phyloP scores from a whole-genome alignment of 1,140 invertebrate species.

The Saccostrea glomerata region DNA sequence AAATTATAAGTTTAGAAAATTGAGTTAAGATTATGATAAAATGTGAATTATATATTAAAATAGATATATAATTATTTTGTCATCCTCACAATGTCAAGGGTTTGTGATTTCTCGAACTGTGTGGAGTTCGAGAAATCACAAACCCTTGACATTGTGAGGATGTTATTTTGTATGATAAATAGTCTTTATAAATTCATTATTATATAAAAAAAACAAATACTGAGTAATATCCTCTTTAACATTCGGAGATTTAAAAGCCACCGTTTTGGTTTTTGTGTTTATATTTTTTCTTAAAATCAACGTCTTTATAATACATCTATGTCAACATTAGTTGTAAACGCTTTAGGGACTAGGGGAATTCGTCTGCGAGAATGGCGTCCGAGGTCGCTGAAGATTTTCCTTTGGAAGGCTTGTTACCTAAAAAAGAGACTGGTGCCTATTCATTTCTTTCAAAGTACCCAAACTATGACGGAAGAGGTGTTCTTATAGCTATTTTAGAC shows the following conservation, averaged over 20 bases:
- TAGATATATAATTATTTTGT: too few relatives aligned
- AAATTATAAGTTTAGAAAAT: not conserved
- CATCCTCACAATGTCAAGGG: too few relatives aligned
- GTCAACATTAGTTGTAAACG: not conserved
- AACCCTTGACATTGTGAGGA: too few relatives aligned
- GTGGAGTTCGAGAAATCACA: too few relatives aligned
- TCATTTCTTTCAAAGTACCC: constrained; percentile 95
- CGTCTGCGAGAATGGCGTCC: constrained; percentile 72
- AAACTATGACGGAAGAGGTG: constrained; percentile 93
- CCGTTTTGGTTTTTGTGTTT: not conserved
- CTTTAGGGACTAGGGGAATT: constrained; percentile 41
- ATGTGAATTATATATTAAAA: too few relatives aligned
- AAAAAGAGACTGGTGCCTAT: constrained; percentile 95
- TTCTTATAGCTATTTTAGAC: constrained; percentile 96
- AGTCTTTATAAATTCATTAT: not conserved
- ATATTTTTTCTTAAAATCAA: not conserved
- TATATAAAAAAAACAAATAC: not conserved
- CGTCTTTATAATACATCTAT: not conserved
- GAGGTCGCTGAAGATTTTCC: constrained; percentile 73
- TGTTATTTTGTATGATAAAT: too few relatives aligned
- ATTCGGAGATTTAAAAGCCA: not conserved
- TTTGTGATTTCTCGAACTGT: too few relatives aligned
- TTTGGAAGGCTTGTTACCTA: constrained; percentile 85
- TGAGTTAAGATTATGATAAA: too few relatives aligned
- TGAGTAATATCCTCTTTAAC: too few relatives aligned